phyloP scores from a whole-genome alignment of 2,888 invertebrate genomes.

The Phyto melanocephala region DNA sequence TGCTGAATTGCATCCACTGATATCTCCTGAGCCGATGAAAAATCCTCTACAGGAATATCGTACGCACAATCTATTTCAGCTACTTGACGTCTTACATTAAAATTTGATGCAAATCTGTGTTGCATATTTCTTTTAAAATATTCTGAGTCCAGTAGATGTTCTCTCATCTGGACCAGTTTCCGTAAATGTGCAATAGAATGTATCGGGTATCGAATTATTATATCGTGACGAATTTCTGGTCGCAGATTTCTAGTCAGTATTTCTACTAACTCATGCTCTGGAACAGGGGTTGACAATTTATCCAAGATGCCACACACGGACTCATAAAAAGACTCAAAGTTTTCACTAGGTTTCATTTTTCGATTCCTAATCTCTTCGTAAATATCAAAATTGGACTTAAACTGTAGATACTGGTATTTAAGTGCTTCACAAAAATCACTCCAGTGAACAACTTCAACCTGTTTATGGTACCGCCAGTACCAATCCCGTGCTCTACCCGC shows the following conservation, averaged over 20 bases:
- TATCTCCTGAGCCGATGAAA: not conserved
- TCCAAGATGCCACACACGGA: not conserved
- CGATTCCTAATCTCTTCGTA: not conserved
- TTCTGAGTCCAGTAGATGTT: not conserved
- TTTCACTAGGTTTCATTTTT: not conserved
- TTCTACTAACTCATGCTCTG: not conserved
- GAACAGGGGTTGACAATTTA: not conserved
- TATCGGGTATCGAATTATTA: not conserved
- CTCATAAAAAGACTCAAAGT: not conserved
- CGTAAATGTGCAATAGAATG: not conserved
- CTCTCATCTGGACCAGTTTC: too few species aligned
- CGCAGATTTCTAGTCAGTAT: too few species aligned
- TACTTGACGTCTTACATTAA: not conserved
- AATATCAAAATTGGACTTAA: too few species aligned
- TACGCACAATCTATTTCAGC: not conserved
- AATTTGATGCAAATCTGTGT: too few species aligned
- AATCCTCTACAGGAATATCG: not conserved
- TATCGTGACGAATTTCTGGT: too few species aligned
- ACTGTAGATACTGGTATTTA: too few species aligned
- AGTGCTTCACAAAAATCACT: too few species aligned
- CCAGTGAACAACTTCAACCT: not conserved
- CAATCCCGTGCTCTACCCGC: too few species aligned
- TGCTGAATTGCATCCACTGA: not conserved
- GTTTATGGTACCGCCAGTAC: slow-evolving; percentile 2
- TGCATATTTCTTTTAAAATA: not conserved